These are phyloP conservation scores for Garra rufa DNA, from an alignment of 2,113 vertebrate species.

Conservation along the genomic window DNA sequence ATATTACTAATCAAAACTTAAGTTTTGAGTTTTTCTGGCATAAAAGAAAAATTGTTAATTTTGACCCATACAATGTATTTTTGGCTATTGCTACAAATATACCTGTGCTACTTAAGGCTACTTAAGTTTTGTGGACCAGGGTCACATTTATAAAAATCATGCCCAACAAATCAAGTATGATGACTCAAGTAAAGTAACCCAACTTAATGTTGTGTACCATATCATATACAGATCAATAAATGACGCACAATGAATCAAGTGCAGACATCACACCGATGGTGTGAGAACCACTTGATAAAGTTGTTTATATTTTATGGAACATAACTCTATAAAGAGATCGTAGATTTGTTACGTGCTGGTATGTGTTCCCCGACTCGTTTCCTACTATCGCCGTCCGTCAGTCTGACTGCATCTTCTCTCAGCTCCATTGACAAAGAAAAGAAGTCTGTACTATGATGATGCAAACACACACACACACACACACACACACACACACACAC, in stretches of 20 bases:
- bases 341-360: conserved; percentile 2
- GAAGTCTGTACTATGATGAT: neutral
- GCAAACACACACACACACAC: neutral
- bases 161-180: neutral
- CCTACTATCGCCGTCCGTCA: conserved; percentile 39
- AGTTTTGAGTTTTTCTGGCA: too few species aligned
- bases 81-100: too few species aligned
- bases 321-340: neutral
- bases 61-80: too few species aligned
- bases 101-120: too few species aligned
- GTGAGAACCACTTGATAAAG: neutral
- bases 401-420: conserved; percentile 46
- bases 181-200: neutral
- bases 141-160: too few species aligned
- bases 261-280: neutral
- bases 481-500: neutral
- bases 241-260: neutral
- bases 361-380: neutral
- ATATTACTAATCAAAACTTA: too few species aligned
- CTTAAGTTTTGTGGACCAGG: too few species aligned
- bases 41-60: too few species aligned
- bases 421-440: conserved; percentile 43
- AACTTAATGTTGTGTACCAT: neutral
- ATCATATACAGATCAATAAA: neutral
- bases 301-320: conserved; percentile 28